Evolutionary conservation across 2,113 vertebrate genomes (phyloP), one percentile per base, ranked within the genome.

Genomic region (Sula dactylatra): DNA sequence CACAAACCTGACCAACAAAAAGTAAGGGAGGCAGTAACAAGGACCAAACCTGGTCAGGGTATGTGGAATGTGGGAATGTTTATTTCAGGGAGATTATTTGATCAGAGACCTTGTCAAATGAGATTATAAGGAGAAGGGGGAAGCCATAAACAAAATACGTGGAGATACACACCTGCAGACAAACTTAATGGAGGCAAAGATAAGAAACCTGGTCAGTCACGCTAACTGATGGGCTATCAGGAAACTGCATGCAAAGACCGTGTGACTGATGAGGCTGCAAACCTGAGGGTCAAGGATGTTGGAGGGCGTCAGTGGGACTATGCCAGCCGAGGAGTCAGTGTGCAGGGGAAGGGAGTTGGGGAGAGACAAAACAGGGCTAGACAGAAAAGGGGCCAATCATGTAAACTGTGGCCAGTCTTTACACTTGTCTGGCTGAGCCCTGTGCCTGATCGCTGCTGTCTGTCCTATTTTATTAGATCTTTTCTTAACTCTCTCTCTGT

Each of bases 301-400:
- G 31, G 7, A n/a, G 24, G 24, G 18, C 3, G 3, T 66, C 34
- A 12, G 8, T 67, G 52, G 55, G 22, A 34, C 45, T 66, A 1
- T 71, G 36, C 19, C 16, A 65, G 16, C 15, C 0, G 1, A 64
- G 38, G 29, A 74, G 9, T 21, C 21, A 13, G 12, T 61, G 27
- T 82, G 14, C 2, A 62, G 34, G 27, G n/a, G 15, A 45, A 40
- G 19, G 18, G 34, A 20, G 17, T 15, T 1, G 0, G 19, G 16
- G 47, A n/a, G 16, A 34, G 13, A 10, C 38, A 61, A 55, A 52
- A n/a, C 6, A 11, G n/a, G 42, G 5, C 18, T 18, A 45, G 45
- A 13, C 16, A 55, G 45, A 70, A 47, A 64, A 65, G 21, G 14
- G 21, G 10, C 18, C 10, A 13, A 2, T 65, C 52, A 27, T 42